Base-by-base conservation (phyloP, 2,888 invertebrate genomes). In the Scaptomyza cyrtandrae region DNA sequence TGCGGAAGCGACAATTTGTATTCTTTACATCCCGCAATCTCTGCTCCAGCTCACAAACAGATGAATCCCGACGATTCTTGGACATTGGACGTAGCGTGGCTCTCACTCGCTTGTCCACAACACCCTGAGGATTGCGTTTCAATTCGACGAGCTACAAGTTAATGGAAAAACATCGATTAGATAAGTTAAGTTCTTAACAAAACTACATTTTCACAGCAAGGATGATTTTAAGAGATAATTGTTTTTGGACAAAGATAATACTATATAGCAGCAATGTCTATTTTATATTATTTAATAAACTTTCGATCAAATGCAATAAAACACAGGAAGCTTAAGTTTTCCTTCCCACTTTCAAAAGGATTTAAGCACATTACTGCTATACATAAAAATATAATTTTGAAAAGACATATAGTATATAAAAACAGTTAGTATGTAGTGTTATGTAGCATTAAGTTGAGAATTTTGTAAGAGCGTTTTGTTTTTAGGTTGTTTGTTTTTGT, bases 81-180 rank as follows among this genome's bases (percentile, higher is more conserved):
- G 96, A 95, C 94, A 94, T 95, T 1, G 98, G 98, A 67, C 97
- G 94, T 53, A 98, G 93, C 0, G 98, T 98, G 1, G 98, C 97
- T 43, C 98, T 93, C 67, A 97, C 96, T 61, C 97, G 94, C 89
- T 96, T 96, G 87, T 97, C 96, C 50, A 96, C 95, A 6, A 95
- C 94, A 0, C 97, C 98, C 80, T 95, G 95, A 1, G 98, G 97
- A 92, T 95, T 95, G 79, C 98, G 94, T 80, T 97, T 95, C 57
- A 98, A 93, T 92, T 98, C 98, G 75, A 98, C 94, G 75, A 98
- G 93, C 97, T 98, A 93, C 13, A 89, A 83, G 41, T 27, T 19
- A 35, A 14, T n/a, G 3, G 6, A 14, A n/a, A n/a, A 27, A 53
- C 16, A 49, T 5, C 1, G 24, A 58, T 69, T 52, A 65, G 67